These are phyloP conservation scores for Drosophila falleni DNA, from an alignment of 2,888 invertebrate genomes.

Conservation along the genomic window DNA sequence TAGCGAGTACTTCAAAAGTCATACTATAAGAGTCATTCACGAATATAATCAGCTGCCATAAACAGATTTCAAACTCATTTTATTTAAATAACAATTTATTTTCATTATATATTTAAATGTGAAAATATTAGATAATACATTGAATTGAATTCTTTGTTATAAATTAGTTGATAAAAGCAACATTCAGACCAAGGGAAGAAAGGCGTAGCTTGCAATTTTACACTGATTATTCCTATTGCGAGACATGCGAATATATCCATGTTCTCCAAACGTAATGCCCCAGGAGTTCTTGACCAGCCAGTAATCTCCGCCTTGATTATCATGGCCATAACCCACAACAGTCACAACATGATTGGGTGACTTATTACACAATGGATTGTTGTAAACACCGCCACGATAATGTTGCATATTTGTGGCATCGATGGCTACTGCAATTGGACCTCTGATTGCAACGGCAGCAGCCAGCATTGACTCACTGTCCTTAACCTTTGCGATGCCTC, in stretches of 20 bases:
- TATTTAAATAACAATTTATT: background rate
- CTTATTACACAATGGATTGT: slow-evolving; percentile 90
- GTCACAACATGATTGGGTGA: slow-evolving; percentile 89
- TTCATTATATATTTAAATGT: background rate
- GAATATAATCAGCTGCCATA: slow-evolving; percentile 7
- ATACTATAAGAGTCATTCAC: slow-evolving; percentile 14
- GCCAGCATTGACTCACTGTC: slow-evolving; percentile 90
- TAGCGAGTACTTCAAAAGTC: slow-evolving; percentile 16
- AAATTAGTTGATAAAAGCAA: background rate
- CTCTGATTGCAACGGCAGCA: slow-evolving; percentile 91
- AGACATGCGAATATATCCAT: slow-evolving; percentile 95
- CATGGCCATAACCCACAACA: slow-evolving; percentile 83
- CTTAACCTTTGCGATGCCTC: slow-evolving; percentile 90
- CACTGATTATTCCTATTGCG: slow-evolving; percentile 93
- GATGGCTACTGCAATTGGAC: slow-evolving; percentile 94
- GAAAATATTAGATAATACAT: background rate
- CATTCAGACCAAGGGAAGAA: slow-evolving; percentile 92
- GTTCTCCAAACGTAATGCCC: slow-evolving; percentile 90
- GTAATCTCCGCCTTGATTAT: slow-evolving; percentile 86
- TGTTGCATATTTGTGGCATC: slow-evolving; percentile 94
- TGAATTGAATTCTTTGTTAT: background rate
- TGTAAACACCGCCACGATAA: slow-evolving; percentile 92
- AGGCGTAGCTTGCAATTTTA: slow-evolving; percentile 92
- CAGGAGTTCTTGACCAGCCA: slow-evolving; percentile 92
- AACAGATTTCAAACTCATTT: background rate